Conservation (phyloP, 1,140 invertebrate genomes). For the Marisa cornuarietis region DNA sequence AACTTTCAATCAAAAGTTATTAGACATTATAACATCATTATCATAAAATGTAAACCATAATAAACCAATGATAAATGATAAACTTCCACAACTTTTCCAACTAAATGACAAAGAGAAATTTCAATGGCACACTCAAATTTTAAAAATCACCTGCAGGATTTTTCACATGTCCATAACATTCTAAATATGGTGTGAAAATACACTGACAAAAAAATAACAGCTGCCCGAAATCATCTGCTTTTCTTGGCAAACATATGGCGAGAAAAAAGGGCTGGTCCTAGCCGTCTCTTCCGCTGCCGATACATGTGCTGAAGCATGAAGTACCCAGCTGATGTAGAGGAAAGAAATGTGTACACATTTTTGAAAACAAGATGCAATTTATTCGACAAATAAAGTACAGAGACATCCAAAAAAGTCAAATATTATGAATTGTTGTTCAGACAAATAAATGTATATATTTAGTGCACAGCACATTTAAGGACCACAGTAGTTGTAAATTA, state of each 20-base stretch:
- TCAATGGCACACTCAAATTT: too few relatives aligned
- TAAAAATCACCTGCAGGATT: background rate
- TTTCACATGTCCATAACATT: background rate
- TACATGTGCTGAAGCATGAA: conserved; percentile 50
- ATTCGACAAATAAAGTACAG: background rate
- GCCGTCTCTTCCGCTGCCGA: conserved; percentile 46
- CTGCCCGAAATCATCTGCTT: background rate
- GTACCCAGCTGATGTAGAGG: conserved; percentile 39
- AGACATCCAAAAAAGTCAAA: background rate
- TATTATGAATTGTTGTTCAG: background rate
- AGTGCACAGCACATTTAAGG: background rate
- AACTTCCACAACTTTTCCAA: too few relatives aligned
- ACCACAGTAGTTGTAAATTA: background rate
- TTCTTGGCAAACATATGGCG: background rate
- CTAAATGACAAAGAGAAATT: too few relatives aligned
- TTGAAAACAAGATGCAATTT: background rate
- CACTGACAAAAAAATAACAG: background rate
- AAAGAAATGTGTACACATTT: background rate
- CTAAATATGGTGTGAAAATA: background rate
- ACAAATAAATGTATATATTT: background rate
- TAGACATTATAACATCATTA: too few relatives aligned
- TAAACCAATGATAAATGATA: too few relatives aligned
- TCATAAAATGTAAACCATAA: too few relatives aligned
- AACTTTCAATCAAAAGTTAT: too few relatives aligned
- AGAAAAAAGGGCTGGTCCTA: conserved; percentile 23